Conservation (phyloP, 2,888 invertebrate genomes). For the Parnassius glacialis region DNA sequence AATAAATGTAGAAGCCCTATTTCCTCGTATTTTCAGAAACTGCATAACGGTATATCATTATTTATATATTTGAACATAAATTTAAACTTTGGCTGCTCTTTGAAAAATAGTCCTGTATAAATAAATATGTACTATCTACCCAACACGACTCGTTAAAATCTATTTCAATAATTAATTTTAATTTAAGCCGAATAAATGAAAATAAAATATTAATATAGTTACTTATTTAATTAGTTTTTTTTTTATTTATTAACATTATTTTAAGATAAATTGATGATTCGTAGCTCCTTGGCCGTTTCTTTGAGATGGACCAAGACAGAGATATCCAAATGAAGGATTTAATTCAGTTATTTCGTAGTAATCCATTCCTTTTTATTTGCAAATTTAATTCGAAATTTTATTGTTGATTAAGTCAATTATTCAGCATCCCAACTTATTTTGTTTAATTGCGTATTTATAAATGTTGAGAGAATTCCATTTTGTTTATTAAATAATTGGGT, state of each 20-base stretch:
- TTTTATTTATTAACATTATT: conserved; percentile 14
- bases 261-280: conserved; percentile 34
- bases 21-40: too few species aligned
- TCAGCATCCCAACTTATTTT: not conserved
- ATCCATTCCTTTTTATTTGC: conserved; percentile 51
- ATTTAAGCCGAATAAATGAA: not conserved
- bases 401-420: conserved; percentile 25
- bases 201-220: not conserved
- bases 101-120: too few species aligned
- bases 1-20: too few species aligned
- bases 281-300: conserved; percentile 44
- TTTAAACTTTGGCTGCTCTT: too few species aligned
- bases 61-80: too few species aligned
- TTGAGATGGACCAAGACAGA: conserved; percentile 61
- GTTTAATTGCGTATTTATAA: not conserved
- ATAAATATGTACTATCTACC: too few species aligned
- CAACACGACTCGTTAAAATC: too few species aligned
- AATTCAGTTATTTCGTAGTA: conserved; percentile 56
- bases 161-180: not conserved
- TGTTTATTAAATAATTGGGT: too few species aligned
- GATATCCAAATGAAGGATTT: conserved; percentile 67
- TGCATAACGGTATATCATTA: too few species aligned
- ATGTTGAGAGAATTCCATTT: too few species aligned
- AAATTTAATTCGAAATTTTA: conserved; percentile 33
- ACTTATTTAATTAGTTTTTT: conserved; percentile 1